phyloP scores from a whole-genome alignment of 2,113 vertebrate genomes.

The Rhombomys opimus region DNA sequence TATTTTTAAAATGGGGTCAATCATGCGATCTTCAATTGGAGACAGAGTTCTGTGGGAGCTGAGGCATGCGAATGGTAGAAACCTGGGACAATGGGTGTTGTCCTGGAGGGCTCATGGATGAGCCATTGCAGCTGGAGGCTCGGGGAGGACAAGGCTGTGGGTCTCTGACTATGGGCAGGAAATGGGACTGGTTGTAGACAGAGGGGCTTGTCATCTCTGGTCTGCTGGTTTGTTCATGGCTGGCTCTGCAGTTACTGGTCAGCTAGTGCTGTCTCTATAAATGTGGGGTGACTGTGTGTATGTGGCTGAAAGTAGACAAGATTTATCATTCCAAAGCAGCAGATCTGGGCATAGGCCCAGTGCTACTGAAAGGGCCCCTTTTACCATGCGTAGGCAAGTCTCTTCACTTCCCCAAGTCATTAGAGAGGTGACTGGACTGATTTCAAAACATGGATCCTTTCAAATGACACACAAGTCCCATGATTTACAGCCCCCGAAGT shows the following conservation, averaged over 20 bases:
- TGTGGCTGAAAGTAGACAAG: constrained; percentile 53
- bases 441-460: constrained; percentile 90
- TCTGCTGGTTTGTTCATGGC: neutral
- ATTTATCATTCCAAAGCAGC: constrained; percentile 83
- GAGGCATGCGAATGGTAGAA: constrained; percentile 29
- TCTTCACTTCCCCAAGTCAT: constrained; percentile 84
- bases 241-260: neutral
- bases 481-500: constrained; percentile 93
- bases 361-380: constrained; percentile 87
- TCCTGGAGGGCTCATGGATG: neutral
- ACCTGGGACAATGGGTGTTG: neutral
- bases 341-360: constrained; percentile 83
- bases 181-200: neutral
- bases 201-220: neutral
- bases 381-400: constrained; percentile 80
- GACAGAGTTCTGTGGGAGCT: constrained; percentile 19
- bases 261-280: constrained; percentile 57
- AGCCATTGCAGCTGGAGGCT: neutral
- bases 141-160: neutral
- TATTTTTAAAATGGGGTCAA: neutral
- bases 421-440: constrained; percentile 85
- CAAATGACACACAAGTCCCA: constrained; percentile 90
- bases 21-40: neutral
- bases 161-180: neutral
- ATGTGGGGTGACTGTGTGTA: neutral